Conservation (phyloP, 2,113 vertebrate genomes). For the Pterophyllum scalare region DNA sequence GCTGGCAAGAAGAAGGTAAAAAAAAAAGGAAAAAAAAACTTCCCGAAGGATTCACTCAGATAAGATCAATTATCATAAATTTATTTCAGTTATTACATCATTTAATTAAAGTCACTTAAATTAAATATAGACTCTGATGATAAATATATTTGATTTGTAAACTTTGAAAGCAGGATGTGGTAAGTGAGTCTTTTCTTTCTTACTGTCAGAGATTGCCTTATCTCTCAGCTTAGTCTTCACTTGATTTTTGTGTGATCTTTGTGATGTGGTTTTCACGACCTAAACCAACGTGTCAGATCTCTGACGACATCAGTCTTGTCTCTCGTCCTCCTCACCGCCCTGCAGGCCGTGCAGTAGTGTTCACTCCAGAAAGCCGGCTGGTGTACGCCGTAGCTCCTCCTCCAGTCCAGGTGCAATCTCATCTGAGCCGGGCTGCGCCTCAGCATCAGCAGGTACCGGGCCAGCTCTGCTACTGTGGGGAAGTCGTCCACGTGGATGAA, state of each 20-base stretch:
- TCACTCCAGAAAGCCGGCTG: conserved; percentile 87
- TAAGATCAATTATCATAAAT: not conserved
- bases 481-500: conserved; percentile 97
- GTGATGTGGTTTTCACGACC: conserved; percentile 35
- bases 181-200: not conserved
- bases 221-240: not conserved
- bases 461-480: conserved; percentile 81
- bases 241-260: no score
- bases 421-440: conserved; percentile 79
- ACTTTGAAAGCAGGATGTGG: conserved; percentile 1
- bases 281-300: conserved; percentile 86
- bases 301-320: conserved; percentile 73
- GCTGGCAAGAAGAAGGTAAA: not conserved
- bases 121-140: not conserved
- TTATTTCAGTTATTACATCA: not conserved
- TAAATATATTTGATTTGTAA: not conserved
- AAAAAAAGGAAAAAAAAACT: not conserved
- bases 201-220: not conserved
- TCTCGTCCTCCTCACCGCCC: conserved; percentile 69
- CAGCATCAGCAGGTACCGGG: conserved; percentile 87
- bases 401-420: conserved; percentile 88
- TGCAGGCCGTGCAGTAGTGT: conserved; percentile 88
- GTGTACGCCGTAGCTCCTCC: conserved; percentile 80
- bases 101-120: not conserved
- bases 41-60: not conserved